These are phyloP conservation scores for Ectemnius cavifrons DNA, from an alignment of 2,888 invertebrate genomes.

Conservation along the genomic window DNA sequence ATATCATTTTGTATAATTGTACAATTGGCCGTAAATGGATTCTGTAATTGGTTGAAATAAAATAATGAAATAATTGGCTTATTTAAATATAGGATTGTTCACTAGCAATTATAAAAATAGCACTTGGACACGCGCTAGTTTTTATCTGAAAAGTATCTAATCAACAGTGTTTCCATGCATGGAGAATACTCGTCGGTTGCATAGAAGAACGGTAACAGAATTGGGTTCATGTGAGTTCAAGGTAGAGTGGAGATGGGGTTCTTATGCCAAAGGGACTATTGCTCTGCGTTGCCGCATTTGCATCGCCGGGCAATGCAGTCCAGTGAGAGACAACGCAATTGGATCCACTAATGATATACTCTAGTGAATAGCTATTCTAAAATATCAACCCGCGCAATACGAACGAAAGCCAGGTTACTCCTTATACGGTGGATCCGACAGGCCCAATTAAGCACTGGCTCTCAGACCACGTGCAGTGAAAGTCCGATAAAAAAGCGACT, in stretches of 20 bases:
- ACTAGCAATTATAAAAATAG: too few relatives aligned
- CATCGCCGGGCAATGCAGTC: neutral
- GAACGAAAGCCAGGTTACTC: neutral
- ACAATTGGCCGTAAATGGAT: too few relatives aligned
- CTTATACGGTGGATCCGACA: neutral
- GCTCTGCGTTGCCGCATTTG: too few relatives aligned
- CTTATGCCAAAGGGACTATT: too few relatives aligned
- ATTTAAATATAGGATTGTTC: too few relatives aligned
- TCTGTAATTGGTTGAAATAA: too few relatives aligned
- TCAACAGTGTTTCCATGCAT: too few relatives aligned
- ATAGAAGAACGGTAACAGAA: neutral
- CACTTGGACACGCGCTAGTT: too few relatives aligned
- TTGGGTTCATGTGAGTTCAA: neutral
- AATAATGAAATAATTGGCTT: too few relatives aligned
- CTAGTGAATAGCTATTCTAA: constrained; percentile 3
- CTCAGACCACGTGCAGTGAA: constrained; percentile 4
- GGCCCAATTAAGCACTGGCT: neutral
- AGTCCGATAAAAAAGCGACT: neutral
- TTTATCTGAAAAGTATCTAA: too few relatives aligned
- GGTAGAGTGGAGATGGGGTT: neutral
- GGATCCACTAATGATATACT: constrained; percentile 13
- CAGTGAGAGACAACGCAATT: constrained; percentile 16
- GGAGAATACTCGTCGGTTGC: too few relatives aligned
- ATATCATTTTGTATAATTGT: too few relatives aligned
- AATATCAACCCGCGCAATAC: constrained; percentile 6